Evolutionary conservation across 2,888 invertebrate species (phyloP).

Genomic region (Lasioglossum figueresi): DNA sequence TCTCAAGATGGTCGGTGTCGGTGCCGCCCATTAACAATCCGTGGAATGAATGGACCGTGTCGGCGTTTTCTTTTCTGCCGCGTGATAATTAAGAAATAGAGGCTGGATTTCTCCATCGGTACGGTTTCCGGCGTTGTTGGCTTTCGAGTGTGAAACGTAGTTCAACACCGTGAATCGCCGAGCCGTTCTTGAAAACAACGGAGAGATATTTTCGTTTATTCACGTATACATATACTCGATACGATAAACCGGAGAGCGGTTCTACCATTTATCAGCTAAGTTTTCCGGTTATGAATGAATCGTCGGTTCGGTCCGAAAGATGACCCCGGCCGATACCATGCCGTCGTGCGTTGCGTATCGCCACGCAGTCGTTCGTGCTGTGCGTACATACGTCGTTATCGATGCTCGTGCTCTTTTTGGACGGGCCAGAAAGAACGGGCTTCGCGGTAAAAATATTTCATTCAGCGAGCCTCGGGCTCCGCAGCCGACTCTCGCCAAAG

Average conservation of each 20-base stretch:
- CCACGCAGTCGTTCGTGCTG: conserved; percentile 41
- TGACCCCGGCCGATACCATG: conserved; percentile 57
- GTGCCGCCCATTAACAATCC: conserved; percentile 69
- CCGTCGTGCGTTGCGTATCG: conserved; percentile 48
- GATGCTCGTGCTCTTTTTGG: conserved; percentile 16
- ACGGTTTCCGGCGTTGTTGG: background rate
- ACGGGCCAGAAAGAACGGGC: conserved; percentile 8
- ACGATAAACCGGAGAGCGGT: conserved; percentile 33
- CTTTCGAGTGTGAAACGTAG: background rate
- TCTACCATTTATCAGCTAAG: conserved; percentile 47
- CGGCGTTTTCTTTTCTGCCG: conserved; percentile 52
- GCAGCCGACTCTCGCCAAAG: background rate
- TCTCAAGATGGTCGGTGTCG: conserved; percentile 1
- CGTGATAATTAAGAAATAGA: conserved; percentile 73
- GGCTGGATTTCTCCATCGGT: conserved; percentile 10
- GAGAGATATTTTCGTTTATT: conserved; percentile 22
- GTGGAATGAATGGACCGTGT: conserved; percentile 72
- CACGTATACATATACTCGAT: conserved; percentile 3
- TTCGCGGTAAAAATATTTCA: conserved; percentile 19
- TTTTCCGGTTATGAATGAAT: conserved; percentile 66
- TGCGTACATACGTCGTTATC: conserved; percentile 50
- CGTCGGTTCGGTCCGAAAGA: conserved; percentile 53
- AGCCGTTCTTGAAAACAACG: background rate
- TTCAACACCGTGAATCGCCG: background rate
- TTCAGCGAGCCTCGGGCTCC: background rate